Evolutionary conservation across 2,888 invertebrate species (phyloP), one percentile per base, ranked within the genome.

Genomic region (Helobdella robusta): DNA sequence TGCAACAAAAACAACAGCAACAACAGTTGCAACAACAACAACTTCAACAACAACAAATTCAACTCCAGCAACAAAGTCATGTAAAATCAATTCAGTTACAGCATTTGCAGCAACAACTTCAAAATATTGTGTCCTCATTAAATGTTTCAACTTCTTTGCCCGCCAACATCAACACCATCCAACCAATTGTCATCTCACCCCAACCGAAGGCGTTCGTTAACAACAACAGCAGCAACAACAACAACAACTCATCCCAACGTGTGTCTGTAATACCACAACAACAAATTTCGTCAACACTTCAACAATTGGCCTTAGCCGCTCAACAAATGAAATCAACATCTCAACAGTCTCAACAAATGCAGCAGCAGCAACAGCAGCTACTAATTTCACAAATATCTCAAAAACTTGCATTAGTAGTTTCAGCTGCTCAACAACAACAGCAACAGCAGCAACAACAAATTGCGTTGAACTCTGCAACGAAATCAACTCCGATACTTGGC

Each of bases 31-130:
- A 54, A 54, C 30, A 28, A n/a, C n/a, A n/a, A n/a, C n/a, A n/a
- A n/a, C n/a, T n/a, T n/a, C 54, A 54, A 54, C 50, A 50, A 50
- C 54, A 54, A 25, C 23, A 23, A 5, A 54, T 30, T 32, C 28
- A 54, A 54, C 30, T 32, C n/a, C 54, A 61, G 48, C 60, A 60
- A 36, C 61, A 62, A 32, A 36, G 32, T 20, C 28, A 40, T 46
- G n/a, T 30, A 62, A 28, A 28, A 50, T 32, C 62, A 28, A 32
- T 62, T n/a, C 62, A 62, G 34, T 30, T 65, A 28, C 65, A 60
- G 34, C 60, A 60, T 25, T 52, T 65, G n/a, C 65, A 65, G 48
- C 65, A 65, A 6, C 65, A 65, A 25, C 46, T 65, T 11, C 65
- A 65, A 30, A 58, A 62, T 20, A 32, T 62, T 5, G 62, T 48